phyloP scores from a whole-genome alignment of 1,140 invertebrate species.

The Sesamia nonagrioides region DNA sequence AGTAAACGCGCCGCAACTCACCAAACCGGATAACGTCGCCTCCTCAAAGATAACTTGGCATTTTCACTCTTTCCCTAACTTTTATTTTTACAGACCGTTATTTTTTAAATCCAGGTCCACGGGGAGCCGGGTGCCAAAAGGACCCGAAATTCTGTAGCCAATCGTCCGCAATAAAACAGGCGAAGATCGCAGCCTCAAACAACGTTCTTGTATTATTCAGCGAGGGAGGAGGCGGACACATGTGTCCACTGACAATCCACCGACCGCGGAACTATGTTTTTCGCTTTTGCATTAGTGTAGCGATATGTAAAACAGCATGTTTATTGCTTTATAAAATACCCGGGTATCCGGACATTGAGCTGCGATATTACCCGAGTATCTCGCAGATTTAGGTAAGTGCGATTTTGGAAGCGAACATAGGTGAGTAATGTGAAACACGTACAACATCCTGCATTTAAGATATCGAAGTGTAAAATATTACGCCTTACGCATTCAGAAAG shows the following conservation, averaged over 20 bases:
- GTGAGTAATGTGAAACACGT: conserved; percentile 67
- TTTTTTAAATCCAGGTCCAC: conserved; percentile 56
- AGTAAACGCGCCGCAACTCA: conserved; percentile 64
- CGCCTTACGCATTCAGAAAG: conserved; percentile 61
- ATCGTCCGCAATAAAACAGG: conserved; percentile 80
- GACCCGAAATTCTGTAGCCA: conserved; percentile 69
- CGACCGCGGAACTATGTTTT: conserved; percentile 58
- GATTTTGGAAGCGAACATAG: conserved; percentile 26
- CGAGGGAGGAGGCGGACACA: conserved; percentile 67
- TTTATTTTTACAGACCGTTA: conserved; percentile 40
- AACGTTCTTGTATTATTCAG: conserved; percentile 80
- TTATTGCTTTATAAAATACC: conserved; percentile 47
- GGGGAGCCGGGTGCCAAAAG: conserved; percentile 47
- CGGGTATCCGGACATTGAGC: conserved; percentile 10
- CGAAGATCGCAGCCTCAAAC: conserved; percentile 73
- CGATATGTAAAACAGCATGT: conserved; percentile 52
- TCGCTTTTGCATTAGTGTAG: conserved; percentile 47
- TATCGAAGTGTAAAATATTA: conserved; percentile 73
- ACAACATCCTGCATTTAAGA: conserved; percentile 67
- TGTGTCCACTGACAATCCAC: conserved; percentile 78
- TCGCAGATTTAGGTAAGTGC: conserved; percentile 58
- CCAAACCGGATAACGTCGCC: conserved; percentile 41
- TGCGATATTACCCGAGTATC: conserved; percentile 21
- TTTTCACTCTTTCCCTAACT: conserved; percentile 45
- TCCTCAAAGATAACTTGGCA: conserved; percentile 41